Base-by-base conservation (phyloP, 1,140 invertebrate species). In the Phthorimaea operculella region DNA sequence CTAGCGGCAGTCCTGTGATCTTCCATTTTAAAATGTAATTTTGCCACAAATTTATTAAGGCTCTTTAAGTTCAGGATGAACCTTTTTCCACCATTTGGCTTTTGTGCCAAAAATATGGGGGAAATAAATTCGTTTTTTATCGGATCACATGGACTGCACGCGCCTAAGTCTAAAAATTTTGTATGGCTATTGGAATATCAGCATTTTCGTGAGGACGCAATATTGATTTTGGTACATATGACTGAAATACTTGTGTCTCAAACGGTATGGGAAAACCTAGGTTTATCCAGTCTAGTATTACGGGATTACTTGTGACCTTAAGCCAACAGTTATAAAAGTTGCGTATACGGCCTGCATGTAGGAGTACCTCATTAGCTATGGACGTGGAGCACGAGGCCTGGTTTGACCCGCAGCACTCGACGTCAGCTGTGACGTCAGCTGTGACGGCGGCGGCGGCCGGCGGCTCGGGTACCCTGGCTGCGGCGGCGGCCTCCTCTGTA, bases 31-130 rank as follows among this genome's bases (percentile, higher is more conserved):
- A 55, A 7, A 53, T 64, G 63, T 16, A 14, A 11, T 44, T 45
- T 42, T 3, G 21, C 2, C 11, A 57, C 33, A 48, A 61, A 61
- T 33, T 48, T 34, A 48, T 61, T 61, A 33, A 61, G 33, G 17
- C 33, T 15, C 54, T 57, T 57, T 51, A 61, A 55, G 49, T 61
- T 61, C 15, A 61, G 18, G 33, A 61, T 61, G 42, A 61, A 57
- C 33, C 55, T 42, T 12, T 33, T 42, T 36, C 18, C 18, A 1
- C 55, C 59, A 52, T 61, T 54, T 34, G 47, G 34, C 51, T 61
- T 57, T 14, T 47, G 59, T 0, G 28, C 52, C 47, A 52, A 49
- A 51, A 60, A 60, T 34, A 52, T 60, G n/a, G 15, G 51, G 17
- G 59, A 60, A 51, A 60, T 52, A 18, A 33, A 57, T 51, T 57